Evolutionary conservation across 2,797 vertebrate species (phyloP).

Genomic region (Oreochromis grahami): DNA sequence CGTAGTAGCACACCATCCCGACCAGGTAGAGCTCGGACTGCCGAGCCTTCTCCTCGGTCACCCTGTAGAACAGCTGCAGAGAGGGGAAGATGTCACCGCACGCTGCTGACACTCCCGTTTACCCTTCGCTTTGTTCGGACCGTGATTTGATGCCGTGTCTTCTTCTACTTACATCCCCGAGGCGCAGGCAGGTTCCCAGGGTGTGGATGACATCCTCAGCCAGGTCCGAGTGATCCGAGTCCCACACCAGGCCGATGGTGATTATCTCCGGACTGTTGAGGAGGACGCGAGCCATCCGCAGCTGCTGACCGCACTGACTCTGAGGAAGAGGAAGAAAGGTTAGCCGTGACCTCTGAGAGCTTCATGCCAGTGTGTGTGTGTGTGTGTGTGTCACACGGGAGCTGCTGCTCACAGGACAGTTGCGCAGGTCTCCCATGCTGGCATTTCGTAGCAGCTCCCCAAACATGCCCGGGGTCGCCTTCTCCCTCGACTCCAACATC

Average conservation of each 20-base stretch:
- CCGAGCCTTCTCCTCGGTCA: constrained; percentile 93
- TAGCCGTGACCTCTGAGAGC: background rate
- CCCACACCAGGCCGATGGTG: constrained; percentile 96
- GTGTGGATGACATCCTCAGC: constrained; percentile 97
- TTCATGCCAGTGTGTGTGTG: rapidly evolving
- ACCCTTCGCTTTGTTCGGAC: background rate
- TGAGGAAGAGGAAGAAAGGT: constrained; percentile 34
- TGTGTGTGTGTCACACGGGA: too few species aligned
- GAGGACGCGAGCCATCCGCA: constrained; percentile 89
- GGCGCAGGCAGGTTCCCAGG: constrained; percentile 90
- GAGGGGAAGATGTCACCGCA: background rate
- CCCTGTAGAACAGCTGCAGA: constrained; percentile 89
- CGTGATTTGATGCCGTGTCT: rapidly evolving
- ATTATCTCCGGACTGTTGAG: constrained; percentile 97
- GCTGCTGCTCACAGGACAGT: constrained; percentile 83
- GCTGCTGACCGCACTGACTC: constrained; percentile 94
- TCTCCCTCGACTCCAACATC: constrained; percentile 93
- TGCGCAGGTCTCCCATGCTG: constrained; percentile 94
- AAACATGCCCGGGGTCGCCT: constrained; percentile 94
- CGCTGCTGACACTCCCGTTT: background rate
- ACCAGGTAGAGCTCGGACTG: constrained; percentile 93
- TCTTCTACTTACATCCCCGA: constrained; percentile 79
- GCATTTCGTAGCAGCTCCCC: constrained; percentile 95
- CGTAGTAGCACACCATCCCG: constrained; percentile 98
- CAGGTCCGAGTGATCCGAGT: constrained; percentile 93